phyloP scores from a whole-genome alignment of 2,797 vertebrate species.

The Smutsia gigantea region DNA sequence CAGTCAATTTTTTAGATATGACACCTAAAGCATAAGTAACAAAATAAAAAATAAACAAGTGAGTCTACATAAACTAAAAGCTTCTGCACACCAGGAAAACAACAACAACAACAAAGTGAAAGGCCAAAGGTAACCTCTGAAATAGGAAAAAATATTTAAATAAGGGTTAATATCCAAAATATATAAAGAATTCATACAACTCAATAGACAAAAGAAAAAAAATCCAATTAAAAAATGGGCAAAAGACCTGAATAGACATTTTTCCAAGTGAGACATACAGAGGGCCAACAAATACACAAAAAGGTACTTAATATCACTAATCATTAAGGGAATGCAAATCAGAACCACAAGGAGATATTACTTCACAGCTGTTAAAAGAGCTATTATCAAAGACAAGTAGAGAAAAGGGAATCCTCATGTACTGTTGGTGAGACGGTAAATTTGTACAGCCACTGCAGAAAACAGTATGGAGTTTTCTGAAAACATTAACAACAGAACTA shows the following conservation, averaged over 20 bases:
- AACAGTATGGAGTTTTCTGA: background rate
- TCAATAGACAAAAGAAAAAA: background rate
- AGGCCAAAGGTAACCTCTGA: no score
- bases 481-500: background rate
- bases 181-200: background rate
- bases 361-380: background rate
- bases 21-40: background rate
- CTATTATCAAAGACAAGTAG: background rate
- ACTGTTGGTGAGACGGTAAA: background rate
- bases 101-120: background rate
- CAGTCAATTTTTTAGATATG: background rate
- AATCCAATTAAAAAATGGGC: background rate
- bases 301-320: background rate
- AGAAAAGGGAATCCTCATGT: background rate
- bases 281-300: background rate
- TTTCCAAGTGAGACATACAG: background rate
- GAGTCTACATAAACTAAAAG: background rate
- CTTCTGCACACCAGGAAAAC: background rate
- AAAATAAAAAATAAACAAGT: background rate
- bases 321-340: background rate
- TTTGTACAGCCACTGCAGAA: background rate
- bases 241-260: background rate
- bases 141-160: background rate
- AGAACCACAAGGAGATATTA: background rate
- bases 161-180: no score